phyloP scores from a whole-genome alignment of 1,140 invertebrate species.

The Temnothorax curvispinosus region DNA sequence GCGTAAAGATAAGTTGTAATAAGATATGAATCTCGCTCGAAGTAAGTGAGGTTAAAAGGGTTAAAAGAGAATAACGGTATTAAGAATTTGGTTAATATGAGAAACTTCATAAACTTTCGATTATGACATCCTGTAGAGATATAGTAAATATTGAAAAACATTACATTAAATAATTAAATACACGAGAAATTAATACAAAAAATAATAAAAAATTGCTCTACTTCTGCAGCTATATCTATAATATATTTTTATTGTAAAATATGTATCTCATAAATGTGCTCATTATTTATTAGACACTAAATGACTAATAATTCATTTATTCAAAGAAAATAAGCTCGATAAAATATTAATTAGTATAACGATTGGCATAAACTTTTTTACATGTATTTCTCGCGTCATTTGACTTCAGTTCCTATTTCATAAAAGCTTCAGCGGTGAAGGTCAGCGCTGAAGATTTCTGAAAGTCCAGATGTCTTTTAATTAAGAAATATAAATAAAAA shows the following conservation, averaged over 20 bases:
- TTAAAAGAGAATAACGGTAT: conserved; percentile 8
- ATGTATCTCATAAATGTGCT: too few relatives aligned
- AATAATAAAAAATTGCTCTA: neutral
- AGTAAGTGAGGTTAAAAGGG: neutral
- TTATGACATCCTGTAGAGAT: neutral
- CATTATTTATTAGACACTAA: neutral
- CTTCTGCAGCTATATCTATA: neutral
- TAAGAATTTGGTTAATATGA: neutral
- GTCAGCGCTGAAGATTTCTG: neutral
- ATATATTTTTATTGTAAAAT: neutral
- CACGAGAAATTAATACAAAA: neutral
- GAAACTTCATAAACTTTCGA: neutral
- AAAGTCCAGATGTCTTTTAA: neutral
- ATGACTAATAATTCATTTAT: neutral
- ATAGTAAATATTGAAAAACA: neutral
- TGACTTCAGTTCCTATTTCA: neutral
- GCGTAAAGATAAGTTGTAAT: conserved; percentile 39
- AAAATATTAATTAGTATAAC: neutral
- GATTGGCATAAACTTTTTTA: neutral
- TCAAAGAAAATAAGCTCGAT: neutral
- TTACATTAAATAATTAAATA: neutral
- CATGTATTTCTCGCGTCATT: neutral
- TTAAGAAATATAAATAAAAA: too few relatives aligned
- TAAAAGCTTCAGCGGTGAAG: neutral
- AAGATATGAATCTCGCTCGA: conserved; percentile 1